Base-by-base conservation (phyloP, 2,888 invertebrate genomes). In the Acronicta aceris region DNA sequence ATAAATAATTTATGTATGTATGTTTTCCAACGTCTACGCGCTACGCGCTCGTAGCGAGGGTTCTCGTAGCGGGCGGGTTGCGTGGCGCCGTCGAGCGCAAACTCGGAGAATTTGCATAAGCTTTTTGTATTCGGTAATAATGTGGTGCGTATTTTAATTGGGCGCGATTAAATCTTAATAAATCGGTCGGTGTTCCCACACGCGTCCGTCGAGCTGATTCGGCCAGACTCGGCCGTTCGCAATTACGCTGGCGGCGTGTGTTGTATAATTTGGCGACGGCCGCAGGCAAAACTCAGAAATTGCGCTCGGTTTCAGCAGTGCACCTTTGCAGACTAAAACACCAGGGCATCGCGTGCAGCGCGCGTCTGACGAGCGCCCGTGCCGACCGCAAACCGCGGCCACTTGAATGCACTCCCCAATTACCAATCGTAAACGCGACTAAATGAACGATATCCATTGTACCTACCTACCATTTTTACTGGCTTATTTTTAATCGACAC, bases 141-240 rank as follows among this genome's bases (percentile, higher is more conserved):
- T 86, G 86, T 84, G 84, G 83, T 86, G 88, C 87, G 89, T 91
- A 89, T 92, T 93, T 92, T 92, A 92, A 92, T 93, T 92, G 90
- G 87, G 75, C 75, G 79, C 87, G 92, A 93, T 94, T 93, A 93
- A 93, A 93, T 93, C 90, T 92, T 92, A 92, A 93, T 93, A 91
- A 91, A 91, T 91, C 90, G 92, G 87, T 76, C 87, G 83, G 88
- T 87, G 86, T 92, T 92, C 89, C 89, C 89, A 89, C 90, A 89
- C 87, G 90, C 89, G 89, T 82, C 81, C 73, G 76, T 74, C 70
- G 79, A 77, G 71, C 81, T 76, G 59, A 43, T 42, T 53, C 48
- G 80, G 80, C 73, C 81, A 78, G 73, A 61, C 61, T 47, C 60
- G 80, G 74, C 77, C 82, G 79, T 79, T 84, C 85, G 89, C 88